Evolutionary conservation across 2,113 vertebrate species (phyloP), one percentile per base, ranked within the genome.

Genomic region (Zosterops pallidus): DNA sequence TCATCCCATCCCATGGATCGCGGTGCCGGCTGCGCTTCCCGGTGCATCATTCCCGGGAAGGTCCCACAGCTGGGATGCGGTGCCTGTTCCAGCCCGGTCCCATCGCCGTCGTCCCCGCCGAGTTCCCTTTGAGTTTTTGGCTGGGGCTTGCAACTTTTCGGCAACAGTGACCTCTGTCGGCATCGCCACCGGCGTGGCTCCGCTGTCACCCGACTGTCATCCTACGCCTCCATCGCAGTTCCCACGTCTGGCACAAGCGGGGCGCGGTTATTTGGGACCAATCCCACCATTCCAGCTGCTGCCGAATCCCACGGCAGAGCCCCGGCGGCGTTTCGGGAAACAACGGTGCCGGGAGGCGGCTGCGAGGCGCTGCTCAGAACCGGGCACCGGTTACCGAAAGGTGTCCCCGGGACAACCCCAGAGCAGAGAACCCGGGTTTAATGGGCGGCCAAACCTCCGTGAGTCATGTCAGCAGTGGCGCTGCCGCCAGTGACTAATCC

Each of bases 361-460:
- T 92, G 95, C 95, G 79, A 33, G 88, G 88, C 79, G 50, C 88
- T 52, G 94, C 94, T 90, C 95, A 91, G 97, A 94, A 87, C 21
- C 4, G 42, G 94, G 67, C 79, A 68, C 55, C 64, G 42, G 33
- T 94, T 86, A 80, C 90, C 14, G 44, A 96, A 95, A 98, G 98
- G 97, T 97, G 97, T 96, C 95, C 87, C 56, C 83, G 63, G 98
- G 97, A 96, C 97, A 97, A 24, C 56, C 92, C 90, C 79, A 57
- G 77, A 62, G 87, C 83, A 55, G 86, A 95, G 95, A 94, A 62
- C 37, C 69, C 69, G 90, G 91, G 95, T 91, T 94, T 81, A 90
- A 68, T 83, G 63, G 41, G 31, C 23, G 26, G 94, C 90, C 94
- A 69, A 81, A 84, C 90, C 94, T 95, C 92, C 28, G 15, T 97